phyloP scores from a whole-genome alignment of 2,797 vertebrate species.

The Danio jaintianensis region DNA sequence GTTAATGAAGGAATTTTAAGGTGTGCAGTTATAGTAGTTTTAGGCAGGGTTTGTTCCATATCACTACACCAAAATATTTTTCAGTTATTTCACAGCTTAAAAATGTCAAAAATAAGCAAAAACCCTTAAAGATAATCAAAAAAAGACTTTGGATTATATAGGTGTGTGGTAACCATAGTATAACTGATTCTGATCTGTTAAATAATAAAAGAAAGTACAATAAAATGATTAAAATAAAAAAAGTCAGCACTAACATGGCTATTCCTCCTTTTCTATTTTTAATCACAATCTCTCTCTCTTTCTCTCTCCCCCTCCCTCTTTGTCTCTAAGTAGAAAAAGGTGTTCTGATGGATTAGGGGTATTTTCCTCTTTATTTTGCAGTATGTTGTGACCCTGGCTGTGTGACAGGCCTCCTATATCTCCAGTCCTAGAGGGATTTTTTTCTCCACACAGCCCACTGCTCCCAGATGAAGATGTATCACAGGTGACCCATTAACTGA shows the following conservation, averaged over 20 bases:
- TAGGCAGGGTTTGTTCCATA: too few relatives aligned
- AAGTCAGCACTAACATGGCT: not conserved
- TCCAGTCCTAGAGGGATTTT: constrained; percentile 45
- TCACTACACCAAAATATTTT: too few relatives aligned
- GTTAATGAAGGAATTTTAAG: too few relatives aligned
- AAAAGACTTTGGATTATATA: too few relatives aligned
- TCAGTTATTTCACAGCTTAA: too few relatives aligned
- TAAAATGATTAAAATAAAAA: too few relatives aligned
- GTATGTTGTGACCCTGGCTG: constrained; percentile 63
- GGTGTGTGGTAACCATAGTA: too few relatives aligned
- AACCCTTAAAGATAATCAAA: too few relatives aligned
- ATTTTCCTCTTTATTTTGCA: constrained; percentile 63
- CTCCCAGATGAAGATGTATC: constrained; percentile 66
- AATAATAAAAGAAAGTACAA: too few relatives aligned
- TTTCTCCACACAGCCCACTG: constrained; percentile 41
- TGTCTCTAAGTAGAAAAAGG: constrained; percentile 37
- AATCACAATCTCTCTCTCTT: not conserved
- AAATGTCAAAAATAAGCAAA: too few relatives aligned
- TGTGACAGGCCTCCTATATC: constrained; percentile 63
- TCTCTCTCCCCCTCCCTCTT: constrained; percentile 2
- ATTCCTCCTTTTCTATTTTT: constrained; percentile 20
- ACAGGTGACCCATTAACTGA: constrained; percentile 60
- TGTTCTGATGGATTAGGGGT: constrained; percentile 62
- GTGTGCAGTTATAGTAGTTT: too few relatives aligned
- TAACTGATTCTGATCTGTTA: too few relatives aligned